These are phyloP conservation scores for Pterophyllum scalare DNA, from an alignment of 2,113 vertebrate species.

Conservation along the genomic window DNA sequence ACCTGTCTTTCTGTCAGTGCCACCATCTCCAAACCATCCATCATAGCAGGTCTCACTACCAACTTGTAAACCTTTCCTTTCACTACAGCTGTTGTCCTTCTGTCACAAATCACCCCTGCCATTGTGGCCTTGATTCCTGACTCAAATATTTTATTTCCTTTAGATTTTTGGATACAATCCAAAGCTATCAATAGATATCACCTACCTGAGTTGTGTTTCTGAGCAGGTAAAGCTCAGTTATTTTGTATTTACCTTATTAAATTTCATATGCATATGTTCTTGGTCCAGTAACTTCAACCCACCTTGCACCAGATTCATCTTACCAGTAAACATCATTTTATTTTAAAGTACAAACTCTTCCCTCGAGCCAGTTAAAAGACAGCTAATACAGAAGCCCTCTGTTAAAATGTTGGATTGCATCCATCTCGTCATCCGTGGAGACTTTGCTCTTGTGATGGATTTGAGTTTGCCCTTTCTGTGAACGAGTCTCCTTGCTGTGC, in stretches of 20 bases:
- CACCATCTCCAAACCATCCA: not conserved
- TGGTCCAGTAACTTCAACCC: too few species aligned
- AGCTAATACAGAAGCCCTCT: not conserved
- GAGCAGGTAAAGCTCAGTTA: not conserved
- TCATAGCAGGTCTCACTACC: not conserved
- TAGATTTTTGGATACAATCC: conserved; percentile 1
- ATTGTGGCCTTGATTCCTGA: not conserved
- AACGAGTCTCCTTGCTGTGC: not conserved
- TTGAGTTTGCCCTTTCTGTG: not conserved
- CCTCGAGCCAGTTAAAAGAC: not conserved
- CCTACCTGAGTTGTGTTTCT: not conserved
- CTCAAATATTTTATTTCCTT: conserved; percentile 5
- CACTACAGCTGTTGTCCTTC: not conserved
- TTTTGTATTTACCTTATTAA: not conserved
- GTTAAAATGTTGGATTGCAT: not conserved
- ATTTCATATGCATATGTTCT: not conserved
- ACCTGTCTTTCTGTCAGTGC: not conserved
- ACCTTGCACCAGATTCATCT: too few species aligned
- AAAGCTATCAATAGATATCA: conserved; percentile 13
- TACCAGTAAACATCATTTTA: too few species aligned
- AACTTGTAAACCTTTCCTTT: not conserved
- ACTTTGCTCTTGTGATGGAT: not conserved
- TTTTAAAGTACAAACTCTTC: too few species aligned
- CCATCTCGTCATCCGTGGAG: not conserved
- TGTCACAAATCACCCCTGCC: not conserved